Base-by-base conservation (phyloP, 2,888 invertebrate genomes). In the Charanyca ferruginea region DNA sequence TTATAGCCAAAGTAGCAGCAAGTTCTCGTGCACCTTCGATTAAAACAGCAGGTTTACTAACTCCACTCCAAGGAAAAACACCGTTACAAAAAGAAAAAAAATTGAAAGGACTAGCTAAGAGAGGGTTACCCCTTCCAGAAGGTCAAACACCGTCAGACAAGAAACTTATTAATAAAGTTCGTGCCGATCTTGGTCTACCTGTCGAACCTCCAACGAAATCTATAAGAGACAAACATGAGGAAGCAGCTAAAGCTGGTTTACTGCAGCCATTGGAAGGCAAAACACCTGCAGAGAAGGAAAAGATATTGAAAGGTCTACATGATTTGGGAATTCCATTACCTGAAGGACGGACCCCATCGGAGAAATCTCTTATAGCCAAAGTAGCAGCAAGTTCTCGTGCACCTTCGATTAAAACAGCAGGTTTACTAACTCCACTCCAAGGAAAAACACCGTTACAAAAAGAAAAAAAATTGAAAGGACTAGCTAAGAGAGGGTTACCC, bases 371-470 rank as follows among this genome's bases (percentile, higher is more conserved):
- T 1, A 52, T 52, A 22, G 35, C 16, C 5, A 52, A 52, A 22
- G 5, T 38, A 2, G 9, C 13, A 6, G n/a, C 5, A 2, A 18
- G 35, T 0, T 22, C 71, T 0, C 44, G 28, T 5, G 8, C 35
- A 2, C 16, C 6, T 22, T 5, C 3, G 44, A 25, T 7, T 76
- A 84, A 62, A 67, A 77, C 20, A 60, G 23, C 45, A 25, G 52
- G 61, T 4, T 51, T 44, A 7, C 6, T 41, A 0, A 32, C 60
- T 8, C 47, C 66, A 2, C 57, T 85, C 18, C 68, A 75, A 52
- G 85, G 82, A 0, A 85, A 86, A 75, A 62, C 84, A 18, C 66
- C 80, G 1, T 72, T 65, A 23, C 70, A 85, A 70, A 83, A 81
- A 63, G 86, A 84, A 68, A 82, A 83, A 55, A 78, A 82, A n/a